Percentiles rank a stretch among this genome's conserved stretches.
phyloP scores from a whole-genome alignment of 2,888 invertebrate species.

The Eupelmus urozonus region DNA sequence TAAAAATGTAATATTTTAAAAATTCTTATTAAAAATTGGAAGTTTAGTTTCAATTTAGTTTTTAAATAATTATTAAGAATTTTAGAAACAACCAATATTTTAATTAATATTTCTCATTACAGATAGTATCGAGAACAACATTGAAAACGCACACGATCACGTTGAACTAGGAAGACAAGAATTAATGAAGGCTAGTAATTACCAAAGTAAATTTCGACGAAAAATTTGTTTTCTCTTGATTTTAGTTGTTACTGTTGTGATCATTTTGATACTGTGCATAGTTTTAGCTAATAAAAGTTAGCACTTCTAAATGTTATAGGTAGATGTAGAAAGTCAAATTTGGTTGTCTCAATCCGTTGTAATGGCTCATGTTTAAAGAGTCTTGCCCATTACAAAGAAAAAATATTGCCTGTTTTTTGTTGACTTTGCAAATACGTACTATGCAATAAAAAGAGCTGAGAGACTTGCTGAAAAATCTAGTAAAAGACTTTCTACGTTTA shows the following conservation, averaged over 20 bases:
- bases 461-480: constrained; percentile 26
- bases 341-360: constrained; percentile 72
- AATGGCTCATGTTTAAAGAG: constrained; percentile 31
- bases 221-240: constrained; percentile 86
- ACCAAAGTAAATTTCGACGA: constrained; percentile 87
- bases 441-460: constrained; percentile 27
- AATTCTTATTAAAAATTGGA: no score
- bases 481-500: constrained; percentile 47
- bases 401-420: constrained; percentile 37
- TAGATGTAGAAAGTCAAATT: constrained; percentile 65
- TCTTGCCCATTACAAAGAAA: constrained; percentile 29
- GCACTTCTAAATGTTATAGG: constrained; percentile 67
- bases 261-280: constrained; percentile 84
- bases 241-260: constrained; percentile 83
- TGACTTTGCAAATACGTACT: constrained; percentile 36
- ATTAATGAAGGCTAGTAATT: constrained; percentile 88
- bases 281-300: constrained; percentile 78
- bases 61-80: no score
- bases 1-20: no score
- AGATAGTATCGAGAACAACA: constrained; percentile 91
- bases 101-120: constrained; percentile 71
- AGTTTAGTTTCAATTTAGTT: no score
- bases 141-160: constrained; percentile 85
- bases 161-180: constrained; percentile 90
- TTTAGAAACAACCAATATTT: no score